Percentiles rank a stretch among this genome's conserved stretches.
Conservation (phyloP, 2,888 invertebrate genomes). For the Trypoxylon attenuatum region DNA sequence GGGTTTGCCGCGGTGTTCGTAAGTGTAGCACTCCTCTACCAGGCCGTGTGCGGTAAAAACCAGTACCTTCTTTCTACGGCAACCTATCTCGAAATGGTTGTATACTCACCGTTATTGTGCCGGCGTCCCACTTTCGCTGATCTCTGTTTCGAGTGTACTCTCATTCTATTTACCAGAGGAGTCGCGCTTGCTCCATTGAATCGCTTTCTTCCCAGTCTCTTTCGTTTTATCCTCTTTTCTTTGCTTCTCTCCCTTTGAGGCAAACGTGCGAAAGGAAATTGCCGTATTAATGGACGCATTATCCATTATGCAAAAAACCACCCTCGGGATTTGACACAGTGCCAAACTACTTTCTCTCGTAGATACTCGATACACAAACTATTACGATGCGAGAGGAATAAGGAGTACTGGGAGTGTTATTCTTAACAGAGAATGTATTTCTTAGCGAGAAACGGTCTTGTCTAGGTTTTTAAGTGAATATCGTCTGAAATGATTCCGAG, state of each 20-base stretch:
- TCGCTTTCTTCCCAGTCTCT: slow-evolving; percentile 8
- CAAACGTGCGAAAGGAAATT: too few relatives aligned
- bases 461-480: neutral
- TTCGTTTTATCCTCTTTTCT: slow-evolving; percentile 2
- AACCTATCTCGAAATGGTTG: slow-evolving; percentile 24
- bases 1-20: slow-evolving; percentile 12
- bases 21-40: slow-evolving; percentile 14
- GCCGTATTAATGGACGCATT: too few relatives aligned
- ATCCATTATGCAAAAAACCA: too few relatives aligned
- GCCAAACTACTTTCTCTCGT: too few relatives aligned
- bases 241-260: too few relatives aligned
- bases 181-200: neutral
- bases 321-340: too few relatives aligned
- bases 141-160: slow-evolving; percentile 11
- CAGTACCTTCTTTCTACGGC: slow-evolving; percentile 20
- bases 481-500: neutral
- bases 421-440: too few relatives aligned
- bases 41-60: slow-evolving; percentile 26
- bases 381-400: too few relatives aligned
- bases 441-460: too few relatives aligned
- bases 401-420: too few relatives aligned
- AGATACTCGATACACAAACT: too few relatives aligned
- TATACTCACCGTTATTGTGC: slow-evolving; percentile 37
- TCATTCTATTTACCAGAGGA: too few relatives aligned
- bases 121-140: slow-evolving; percentile 26